A percentile compares a stretch with the other conserved stretches of the same genome.
These are phyloP conservation scores for Ashinkailepas kermadecensis DNA, from an alignment of 2,888 invertebrate species.

Conservation along the genomic window DNA sequence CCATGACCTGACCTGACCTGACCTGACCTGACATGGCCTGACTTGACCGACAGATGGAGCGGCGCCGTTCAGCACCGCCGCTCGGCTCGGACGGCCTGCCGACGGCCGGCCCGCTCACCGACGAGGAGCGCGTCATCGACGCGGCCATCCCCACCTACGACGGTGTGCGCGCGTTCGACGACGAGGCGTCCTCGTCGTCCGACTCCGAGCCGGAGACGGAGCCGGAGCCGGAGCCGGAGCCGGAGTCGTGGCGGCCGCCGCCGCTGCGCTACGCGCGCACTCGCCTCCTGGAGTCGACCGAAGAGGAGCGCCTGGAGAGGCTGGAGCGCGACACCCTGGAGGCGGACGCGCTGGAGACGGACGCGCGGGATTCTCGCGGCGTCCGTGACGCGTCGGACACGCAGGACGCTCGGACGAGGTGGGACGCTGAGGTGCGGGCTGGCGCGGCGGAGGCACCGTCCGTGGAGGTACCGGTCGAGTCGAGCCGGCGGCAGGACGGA, in stretches of 20 bases:
- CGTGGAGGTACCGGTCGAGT: too few relatives aligned
- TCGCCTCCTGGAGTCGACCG: slow-evolving; percentile 2
- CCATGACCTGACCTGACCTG: background rate
- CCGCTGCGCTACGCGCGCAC: background rate
- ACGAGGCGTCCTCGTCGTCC: background rate
- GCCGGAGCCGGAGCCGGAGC: too few relatives aligned
- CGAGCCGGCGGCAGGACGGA: too few relatives aligned
- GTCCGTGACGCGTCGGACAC: too few relatives aligned
- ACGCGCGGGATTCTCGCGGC: too few relatives aligned
- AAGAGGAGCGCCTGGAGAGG: slow-evolving; percentile 4
- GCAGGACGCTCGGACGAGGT: too few relatives aligned
- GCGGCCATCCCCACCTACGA: slow-evolving; percentile 10
- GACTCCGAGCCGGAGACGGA: background rate
- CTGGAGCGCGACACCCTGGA: background rate
- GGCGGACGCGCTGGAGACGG: too few relatives aligned
- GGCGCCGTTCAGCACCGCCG: background rate
- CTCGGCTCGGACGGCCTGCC: background rate
- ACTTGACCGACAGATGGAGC: background rate
- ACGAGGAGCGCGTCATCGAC: background rate
- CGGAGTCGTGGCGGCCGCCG: background rate
- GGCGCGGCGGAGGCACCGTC: too few relatives aligned
- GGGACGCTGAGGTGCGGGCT: too few relatives aligned
- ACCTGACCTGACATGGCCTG: too few relatives aligned
- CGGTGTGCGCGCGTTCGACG: background rate
- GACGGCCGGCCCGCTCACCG: background rate